phyloP scores from a whole-genome alignment of 2,888 invertebrate species.

The Agonopterix arenella region DNA sequence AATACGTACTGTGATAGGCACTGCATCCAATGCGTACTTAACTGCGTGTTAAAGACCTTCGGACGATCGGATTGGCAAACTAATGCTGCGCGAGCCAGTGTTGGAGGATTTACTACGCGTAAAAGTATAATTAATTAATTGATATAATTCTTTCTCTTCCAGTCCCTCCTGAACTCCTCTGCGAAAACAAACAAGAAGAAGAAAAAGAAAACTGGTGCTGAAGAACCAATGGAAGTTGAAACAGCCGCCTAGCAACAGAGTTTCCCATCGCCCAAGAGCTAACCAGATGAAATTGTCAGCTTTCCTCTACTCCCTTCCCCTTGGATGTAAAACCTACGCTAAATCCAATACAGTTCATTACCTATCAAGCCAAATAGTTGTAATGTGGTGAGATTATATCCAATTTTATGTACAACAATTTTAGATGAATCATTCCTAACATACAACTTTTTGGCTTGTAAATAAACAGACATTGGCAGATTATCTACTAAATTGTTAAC shows the following conservation, averaged over 20 bases:
- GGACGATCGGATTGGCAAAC: too few species aligned
- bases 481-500: constrained; percentile 12
- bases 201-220: constrained; percentile 86
- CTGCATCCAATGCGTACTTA: too few species aligned
- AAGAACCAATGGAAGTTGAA: constrained; percentile 78
- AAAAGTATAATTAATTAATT: not conserved
- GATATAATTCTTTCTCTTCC: constrained; percentile 23
- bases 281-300: constrained; percentile 28
- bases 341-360: not conserved
- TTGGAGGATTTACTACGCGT: too few species aligned
- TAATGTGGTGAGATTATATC: constrained; percentile 2
- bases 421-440: not conserved
- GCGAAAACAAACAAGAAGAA: constrained; percentile 94
- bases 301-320: constrained; percentile 23
- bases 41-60: too few species aligned
- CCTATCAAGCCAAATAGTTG: not conserved
- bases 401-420: not conserved
- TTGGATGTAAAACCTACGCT: constrained; percentile 11
- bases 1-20: too few species aligned
- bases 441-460: not conserved
- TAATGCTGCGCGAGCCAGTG: too few species aligned
- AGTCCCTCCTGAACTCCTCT: constrained; percentile 85
- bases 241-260: constrained; percentile 62
- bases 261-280: constrained; percentile 14
- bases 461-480: not conserved